These are phyloP conservation scores for Drosophila baimaii DNA, from an alignment of 1,140 invertebrate genomes.

Conservation along the genomic window DNA sequence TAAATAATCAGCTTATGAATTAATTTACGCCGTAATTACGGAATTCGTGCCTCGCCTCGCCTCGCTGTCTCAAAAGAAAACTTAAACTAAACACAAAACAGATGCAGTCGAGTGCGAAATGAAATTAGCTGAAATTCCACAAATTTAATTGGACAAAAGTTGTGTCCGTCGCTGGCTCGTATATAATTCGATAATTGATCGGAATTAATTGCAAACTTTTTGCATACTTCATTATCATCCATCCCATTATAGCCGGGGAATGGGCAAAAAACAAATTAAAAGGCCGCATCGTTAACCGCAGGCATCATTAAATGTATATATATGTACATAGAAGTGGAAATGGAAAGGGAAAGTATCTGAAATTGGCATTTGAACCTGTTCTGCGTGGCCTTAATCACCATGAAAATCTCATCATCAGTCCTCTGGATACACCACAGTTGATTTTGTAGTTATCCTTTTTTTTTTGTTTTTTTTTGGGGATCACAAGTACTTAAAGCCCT, in stretches of 20 bases:
- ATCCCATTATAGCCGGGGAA: constrained; percentile 4
- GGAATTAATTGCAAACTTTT: constrained; percentile 46
- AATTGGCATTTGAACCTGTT: constrained; percentile 42
- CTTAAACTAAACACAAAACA: constrained; percentile 19
- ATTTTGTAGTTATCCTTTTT: constrained; percentile 7
- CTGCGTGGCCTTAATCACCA: background rate
- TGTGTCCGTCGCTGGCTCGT: constrained; percentile 10
- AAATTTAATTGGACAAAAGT: constrained; percentile 44
- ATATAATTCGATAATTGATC: constrained; percentile 49
- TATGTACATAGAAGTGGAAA: background rate
- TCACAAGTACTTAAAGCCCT: background rate
- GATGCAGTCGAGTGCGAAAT: constrained; percentile 35
- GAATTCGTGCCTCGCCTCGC: no score
- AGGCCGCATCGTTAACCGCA: constrained; percentile 39
- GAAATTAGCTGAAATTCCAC: constrained; percentile 39
- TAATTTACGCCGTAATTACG: constrained; percentile 6
- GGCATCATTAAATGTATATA: constrained; percentile 43
- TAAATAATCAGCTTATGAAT: constrained; percentile 1
- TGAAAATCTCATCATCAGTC: constrained; percentile 12
- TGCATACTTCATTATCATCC: constrained; percentile 36
- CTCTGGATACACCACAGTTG: background rate
- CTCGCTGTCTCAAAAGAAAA: constrained; percentile 4
- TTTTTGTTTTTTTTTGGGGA: no score
- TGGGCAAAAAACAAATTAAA: constrained; percentile 30
- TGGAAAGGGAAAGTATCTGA: constrained; percentile 2